Conservation (phyloP, 2,888 invertebrate genomes). For the Athalia cordata region DNA sequence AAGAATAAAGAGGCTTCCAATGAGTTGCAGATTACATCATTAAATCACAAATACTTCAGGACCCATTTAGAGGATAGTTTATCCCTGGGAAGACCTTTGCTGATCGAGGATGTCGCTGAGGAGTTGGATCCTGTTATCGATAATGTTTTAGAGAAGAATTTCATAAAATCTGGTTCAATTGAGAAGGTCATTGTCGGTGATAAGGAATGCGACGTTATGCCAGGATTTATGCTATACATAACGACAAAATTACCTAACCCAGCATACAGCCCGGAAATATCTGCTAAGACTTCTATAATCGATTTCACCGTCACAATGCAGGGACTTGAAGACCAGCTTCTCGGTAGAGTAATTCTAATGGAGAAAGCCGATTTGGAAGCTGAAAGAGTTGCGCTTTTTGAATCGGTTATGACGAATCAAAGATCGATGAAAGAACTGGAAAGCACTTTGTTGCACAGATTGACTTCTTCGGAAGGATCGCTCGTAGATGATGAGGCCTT, state of each 20-base stretch:
- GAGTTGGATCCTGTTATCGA: slow-evolving; percentile 97
- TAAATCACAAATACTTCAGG: slow-evolving; percentile 97
- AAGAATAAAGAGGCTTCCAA: slow-evolving; percentile 93
- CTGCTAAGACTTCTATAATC: slow-evolving; percentile 96
- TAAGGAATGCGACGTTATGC: slow-evolving; percentile 97
- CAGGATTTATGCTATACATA: slow-evolving; percentile 95
- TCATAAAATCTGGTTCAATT: slow-evolving; percentile 97
- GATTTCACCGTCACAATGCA: slow-evolving; percentile 98
- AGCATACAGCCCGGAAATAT: slow-evolving; percentile 96
- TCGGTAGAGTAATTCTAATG: slow-evolving; percentile 95
- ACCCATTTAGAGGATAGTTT: slow-evolving; percentile 92
- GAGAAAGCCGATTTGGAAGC: slow-evolving; percentile 97
- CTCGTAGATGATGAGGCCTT: slow-evolving; percentile 97
- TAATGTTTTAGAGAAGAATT: slow-evolving; percentile 97
- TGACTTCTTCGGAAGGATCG: slow-evolving; percentile 95
- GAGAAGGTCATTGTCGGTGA: slow-evolving; percentile 96
- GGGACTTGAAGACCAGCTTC: slow-evolving; percentile 94
- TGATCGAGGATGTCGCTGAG: slow-evolving; percentile 96
- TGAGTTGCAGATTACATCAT: slow-evolving; percentile 93
- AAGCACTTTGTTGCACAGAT: slow-evolving; percentile 91
- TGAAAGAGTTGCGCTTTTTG: slow-evolving; percentile 93
- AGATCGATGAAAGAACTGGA: slow-evolving; percentile 96
- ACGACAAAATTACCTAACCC: slow-evolving; percentile 98
- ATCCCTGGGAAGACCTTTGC: slow-evolving; percentile 89
- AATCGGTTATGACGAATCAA: slow-evolving; percentile 97